phyloP scores from a whole-genome alignment of 1,140 invertebrate genomes.

The Agrypnia vestita region DNA sequence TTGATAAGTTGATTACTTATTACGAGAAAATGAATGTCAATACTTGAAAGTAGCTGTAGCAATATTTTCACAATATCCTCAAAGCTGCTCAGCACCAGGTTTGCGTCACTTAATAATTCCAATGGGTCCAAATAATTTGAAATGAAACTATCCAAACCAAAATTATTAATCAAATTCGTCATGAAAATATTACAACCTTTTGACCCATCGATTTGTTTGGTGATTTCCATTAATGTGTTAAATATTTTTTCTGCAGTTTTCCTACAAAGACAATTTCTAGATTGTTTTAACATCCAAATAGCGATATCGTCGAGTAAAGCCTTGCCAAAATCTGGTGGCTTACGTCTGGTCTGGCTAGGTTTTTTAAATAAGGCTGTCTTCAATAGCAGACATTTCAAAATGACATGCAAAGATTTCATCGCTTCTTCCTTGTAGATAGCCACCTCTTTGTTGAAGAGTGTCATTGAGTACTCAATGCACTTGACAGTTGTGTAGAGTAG shows the following conservation, averaged over 20 bases:
- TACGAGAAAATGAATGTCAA: constrained; percentile 28
- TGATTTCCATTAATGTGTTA: constrained; percentile 35
- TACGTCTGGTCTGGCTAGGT: constrained; percentile 16
- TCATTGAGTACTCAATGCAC: constrained; percentile 38
- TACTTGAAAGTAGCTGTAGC: constrained; percentile 1
- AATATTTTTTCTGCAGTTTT: constrained; percentile 34
- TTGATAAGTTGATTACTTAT: constrained; percentile 24
- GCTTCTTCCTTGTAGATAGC: constrained; percentile 40
- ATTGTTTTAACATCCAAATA: constrained; percentile 51
- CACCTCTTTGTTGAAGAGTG: neutral
- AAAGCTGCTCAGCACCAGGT: neutral
- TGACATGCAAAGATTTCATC: constrained; percentile 41
- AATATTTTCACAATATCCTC: neutral
- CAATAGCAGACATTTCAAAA: constrained; percentile 48
- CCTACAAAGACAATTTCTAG: constrained; percentile 26
- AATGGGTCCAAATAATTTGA: constrained; percentile 43
- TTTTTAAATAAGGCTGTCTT: constrained; percentile 49
- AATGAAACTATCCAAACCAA: constrained; percentile 22
- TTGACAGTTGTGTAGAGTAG: constrained; percentile 52
- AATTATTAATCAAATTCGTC: constrained; percentile 29
- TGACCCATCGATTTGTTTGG: constrained; percentile 37
- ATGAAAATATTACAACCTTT: constrained; percentile 22
- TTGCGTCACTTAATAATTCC: constrained; percentile 1
- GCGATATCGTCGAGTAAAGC: constrained; percentile 44
- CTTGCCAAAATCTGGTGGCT: constrained; percentile 47